phyloP scores from a whole-genome alignment of 2,888 invertebrate species.

The Calliopum simillimum region DNA sequence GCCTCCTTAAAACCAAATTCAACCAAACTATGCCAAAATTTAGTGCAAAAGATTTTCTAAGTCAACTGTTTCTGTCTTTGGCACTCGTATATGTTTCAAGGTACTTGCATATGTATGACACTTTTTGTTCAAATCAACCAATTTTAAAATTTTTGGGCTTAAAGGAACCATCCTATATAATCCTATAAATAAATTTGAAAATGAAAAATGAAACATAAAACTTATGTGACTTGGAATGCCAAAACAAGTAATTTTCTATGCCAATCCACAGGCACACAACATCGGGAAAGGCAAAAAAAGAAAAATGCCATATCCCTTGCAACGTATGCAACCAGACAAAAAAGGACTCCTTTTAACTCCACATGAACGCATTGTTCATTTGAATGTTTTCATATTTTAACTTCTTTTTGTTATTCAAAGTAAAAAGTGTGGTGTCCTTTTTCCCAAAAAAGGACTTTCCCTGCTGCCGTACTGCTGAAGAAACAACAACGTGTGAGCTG shows the following conservation, averaged over 20 bases:
- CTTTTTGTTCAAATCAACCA: no score
- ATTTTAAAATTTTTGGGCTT: no score
- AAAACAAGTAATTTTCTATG: slow-evolving; percentile 24
- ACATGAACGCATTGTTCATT: no score
- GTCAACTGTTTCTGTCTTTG: no score
- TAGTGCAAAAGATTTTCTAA: no score
- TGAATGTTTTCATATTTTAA: neutral
- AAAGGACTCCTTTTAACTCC: neutral
- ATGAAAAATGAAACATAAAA: neutral
- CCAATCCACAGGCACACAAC: slow-evolving; percentile 38
- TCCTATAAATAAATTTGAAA: neutral
- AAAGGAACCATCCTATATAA: no score
- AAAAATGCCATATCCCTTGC: slow-evolving; percentile 12
- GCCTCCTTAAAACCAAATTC: no score
- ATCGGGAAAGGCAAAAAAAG: neutral
- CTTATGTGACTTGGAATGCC: slow-evolving; percentile 5
- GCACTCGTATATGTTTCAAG: no score
- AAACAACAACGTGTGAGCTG: slow-evolving; percentile 6
- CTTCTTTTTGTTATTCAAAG: slow-evolving; percentile 1
- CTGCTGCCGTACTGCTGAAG: no score
- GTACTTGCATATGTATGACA: no score
- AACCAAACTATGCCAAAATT: no score
- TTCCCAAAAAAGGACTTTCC: neutral
- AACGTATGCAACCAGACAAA: neutral
- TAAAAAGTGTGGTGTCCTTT: neutral